A percentile compares a stretch with the other conserved stretches of the same genome.
phyloP scores from a whole-genome alignment of 2,797 vertebrate species.

The Halcyon chelicuti region DNA sequence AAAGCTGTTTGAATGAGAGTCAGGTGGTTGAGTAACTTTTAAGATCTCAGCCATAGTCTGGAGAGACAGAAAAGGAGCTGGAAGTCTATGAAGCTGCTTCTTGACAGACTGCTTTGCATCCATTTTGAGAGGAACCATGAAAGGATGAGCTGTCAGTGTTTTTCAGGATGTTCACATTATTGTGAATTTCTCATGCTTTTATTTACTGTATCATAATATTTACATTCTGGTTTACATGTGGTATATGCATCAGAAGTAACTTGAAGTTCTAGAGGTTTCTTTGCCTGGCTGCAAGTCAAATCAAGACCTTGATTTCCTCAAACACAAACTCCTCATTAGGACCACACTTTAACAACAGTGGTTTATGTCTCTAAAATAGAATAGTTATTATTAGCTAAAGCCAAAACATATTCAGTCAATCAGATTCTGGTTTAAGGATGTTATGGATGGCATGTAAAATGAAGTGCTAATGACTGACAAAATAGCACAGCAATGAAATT shows the following conservation, averaged over 20 bases:
- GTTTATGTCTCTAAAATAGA: background rate
- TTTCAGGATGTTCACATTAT: background rate
- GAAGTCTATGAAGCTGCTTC: background rate
- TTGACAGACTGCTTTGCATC: background rate
- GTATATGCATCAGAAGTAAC: background rate
- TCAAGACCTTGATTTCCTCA: background rate
- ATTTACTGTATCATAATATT: background rate
- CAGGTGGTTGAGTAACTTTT: background rate
- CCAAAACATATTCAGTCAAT: background rate
- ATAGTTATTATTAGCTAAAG: background rate
- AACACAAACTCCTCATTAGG: background rate
- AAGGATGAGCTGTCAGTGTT: background rate
- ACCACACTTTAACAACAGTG: background rate
- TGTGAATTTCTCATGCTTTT: background rate
- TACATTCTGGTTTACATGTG: background rate
- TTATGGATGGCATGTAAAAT: background rate
- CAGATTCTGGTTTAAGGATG: background rate
- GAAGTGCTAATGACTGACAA: slow-evolving; percentile 12
- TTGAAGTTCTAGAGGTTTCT: background rate
- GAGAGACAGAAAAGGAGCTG: background rate
- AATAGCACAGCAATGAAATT: background rate
- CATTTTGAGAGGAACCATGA: background rate
- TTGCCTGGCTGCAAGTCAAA: background rate
- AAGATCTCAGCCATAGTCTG: background rate
- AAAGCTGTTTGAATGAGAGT: background rate